Base-by-base conservation (phyloP, 2,888 invertebrate genomes). In the Apamea anceps region DNA sequence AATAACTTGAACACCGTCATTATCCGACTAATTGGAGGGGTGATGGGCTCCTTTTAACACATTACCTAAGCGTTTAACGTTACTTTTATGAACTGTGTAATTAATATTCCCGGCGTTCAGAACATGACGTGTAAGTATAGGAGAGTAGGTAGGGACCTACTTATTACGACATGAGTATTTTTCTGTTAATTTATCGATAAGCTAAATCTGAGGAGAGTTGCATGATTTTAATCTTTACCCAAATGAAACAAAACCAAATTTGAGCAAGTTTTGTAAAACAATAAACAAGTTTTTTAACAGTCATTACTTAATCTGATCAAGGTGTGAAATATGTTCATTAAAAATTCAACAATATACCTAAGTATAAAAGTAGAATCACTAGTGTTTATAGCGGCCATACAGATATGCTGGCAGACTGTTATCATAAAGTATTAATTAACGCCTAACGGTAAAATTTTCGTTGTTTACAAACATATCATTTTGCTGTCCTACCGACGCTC, bases 391-490 rank as follows among this genome's bases (percentile, higher is more conserved):
- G 57, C 48, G 28, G 28, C 71, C 70, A 65, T 45, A 57, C 45
- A 74, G 75, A 70, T 68, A 70, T 71, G 72, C 74, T 60, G 79
- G 65, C 74, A 85, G 90, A 92, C 91, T 91, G 89, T 92, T 93
- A 93, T 92, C 90, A 92, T 90, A 92, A 93, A 86, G 93, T 93
- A 94, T 94, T 94, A 95, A 95, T 95, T 95, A 95, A 87, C 90
- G 85, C 84, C 90, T 95, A 96, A 96, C 96, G 94, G 96, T 95
- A 94, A 93, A 93, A 93, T 94, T 93, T 94, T 90, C 86, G 92
- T 90, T 96, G 94, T 96, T 96, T 96, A 96, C 93, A 96, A 96
- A 96, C 96, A 96, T 97, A 96, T 96, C 95, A 97, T 97, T 96
- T 96, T 93, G 96, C 94, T 94, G 95, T 94, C 94, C 92, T 92